phyloP scores from a whole-genome alignment of 2,888 invertebrate genomes.

The Mycalesis mineus region DNA sequence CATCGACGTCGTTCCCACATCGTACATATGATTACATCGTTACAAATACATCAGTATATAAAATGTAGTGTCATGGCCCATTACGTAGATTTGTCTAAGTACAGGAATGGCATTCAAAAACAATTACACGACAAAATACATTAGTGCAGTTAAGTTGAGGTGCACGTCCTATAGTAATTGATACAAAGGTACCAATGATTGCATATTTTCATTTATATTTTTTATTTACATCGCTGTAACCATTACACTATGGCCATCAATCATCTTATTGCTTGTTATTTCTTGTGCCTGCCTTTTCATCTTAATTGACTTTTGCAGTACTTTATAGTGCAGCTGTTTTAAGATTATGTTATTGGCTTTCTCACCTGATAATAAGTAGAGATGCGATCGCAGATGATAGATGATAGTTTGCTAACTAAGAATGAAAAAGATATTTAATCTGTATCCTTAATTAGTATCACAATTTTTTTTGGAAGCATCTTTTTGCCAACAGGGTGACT shows the following conservation, averaged over 20 bases:
- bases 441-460: too few relatives aligned
- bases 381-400: too few relatives aligned
- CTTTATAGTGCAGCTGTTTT: background rate
- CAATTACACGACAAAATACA: background rate
- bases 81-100: background rate
- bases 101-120: background rate
- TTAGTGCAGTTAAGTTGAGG: background rate
- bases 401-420: too few relatives aligned
- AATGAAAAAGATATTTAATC: too few relatives aligned
- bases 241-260: background rate
- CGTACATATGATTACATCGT: too few relatives aligned
- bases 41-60: slow-evolving; percentile 9
- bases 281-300: background rate
- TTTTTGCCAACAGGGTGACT: too few relatives aligned
- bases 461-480: too few relatives aligned
- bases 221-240: background rate
- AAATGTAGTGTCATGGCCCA: background rate
- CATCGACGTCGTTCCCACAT: too few relatives aligned
- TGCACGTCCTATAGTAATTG: background rate
- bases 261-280: slow-evolving; percentile 8
- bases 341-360: background rate
- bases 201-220: background rate
- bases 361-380: too few relatives aligned
- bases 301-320: slow-evolving; percentile 4
- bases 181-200: background rate